Evolutionary conservation across 2,113 vertebrate genomes (phyloP).

Genomic region (Seriola dumerili): DNA sequence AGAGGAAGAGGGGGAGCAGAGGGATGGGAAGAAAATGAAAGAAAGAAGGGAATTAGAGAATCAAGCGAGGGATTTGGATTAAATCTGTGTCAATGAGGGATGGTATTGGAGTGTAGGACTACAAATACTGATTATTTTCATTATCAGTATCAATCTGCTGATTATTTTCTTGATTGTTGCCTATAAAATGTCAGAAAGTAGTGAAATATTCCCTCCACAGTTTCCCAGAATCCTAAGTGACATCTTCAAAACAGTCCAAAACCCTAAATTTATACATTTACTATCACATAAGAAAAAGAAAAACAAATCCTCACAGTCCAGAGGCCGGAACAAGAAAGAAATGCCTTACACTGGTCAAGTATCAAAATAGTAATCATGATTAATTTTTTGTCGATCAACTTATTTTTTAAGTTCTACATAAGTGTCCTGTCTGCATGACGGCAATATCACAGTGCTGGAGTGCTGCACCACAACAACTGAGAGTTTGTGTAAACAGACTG

Average conservation of each 20-base stretch:
- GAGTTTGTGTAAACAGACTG: constrained; percentile 9
- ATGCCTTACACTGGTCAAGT: not conserved
- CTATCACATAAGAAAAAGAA: not conserved
- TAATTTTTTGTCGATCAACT: too few relatives aligned
- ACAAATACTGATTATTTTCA: not conserved
- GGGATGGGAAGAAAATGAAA: constrained; percentile 17
- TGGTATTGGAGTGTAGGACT: not conserved
- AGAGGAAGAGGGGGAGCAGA: constrained; percentile 28
- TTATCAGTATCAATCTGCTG: not conserved
- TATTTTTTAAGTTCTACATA: too few relatives aligned
- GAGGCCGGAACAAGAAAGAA: not conserved
- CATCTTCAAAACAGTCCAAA: not conserved
- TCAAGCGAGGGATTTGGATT: not conserved
- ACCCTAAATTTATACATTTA: not conserved
- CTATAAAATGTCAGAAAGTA: not conserved
- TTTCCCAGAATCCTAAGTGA: not conserved
- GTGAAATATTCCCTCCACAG: too few relatives aligned
- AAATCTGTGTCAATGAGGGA: not conserved
- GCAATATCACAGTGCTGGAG: not conserved
- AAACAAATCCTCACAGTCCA: not conserved
- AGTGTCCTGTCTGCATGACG: not conserved
- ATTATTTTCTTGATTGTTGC: not conserved
- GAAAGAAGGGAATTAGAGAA: constrained; percentile 20
- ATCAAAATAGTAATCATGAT: not conserved
- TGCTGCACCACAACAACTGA: constrained; percentile 17